These are phyloP conservation scores for Zelostemma sp. DNA, from an alignment of 1,140 invertebrate genomes.

Conservation along the genomic window DNA sequence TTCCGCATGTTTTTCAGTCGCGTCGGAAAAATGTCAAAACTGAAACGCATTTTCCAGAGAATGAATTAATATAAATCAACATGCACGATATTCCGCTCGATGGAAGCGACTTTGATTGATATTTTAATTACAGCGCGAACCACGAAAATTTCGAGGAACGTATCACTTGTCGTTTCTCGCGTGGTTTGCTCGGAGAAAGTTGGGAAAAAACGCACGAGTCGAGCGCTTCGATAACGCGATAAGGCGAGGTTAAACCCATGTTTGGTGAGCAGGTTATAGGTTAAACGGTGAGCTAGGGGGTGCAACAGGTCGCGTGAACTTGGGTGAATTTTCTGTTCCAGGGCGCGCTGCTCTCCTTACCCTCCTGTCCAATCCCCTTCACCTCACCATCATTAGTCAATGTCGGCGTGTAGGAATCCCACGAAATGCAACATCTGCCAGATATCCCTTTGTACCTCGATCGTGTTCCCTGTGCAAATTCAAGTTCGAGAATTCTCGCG, in stretches of 20 bases:
- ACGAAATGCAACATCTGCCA: constrained; percentile 65
- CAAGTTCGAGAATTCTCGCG: constrained; percentile 26
- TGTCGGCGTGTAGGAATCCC: constrained; percentile 67
- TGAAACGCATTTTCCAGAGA: no score
- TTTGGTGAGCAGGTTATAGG: constrained; percentile 71
- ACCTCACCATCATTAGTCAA: constrained; percentile 70
- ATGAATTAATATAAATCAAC: no score
- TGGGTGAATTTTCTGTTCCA: constrained; percentile 71
- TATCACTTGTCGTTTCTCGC: constrained; percentile 7
- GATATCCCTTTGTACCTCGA: constrained; percentile 61
- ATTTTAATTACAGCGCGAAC: no score
- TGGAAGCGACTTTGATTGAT: no score
- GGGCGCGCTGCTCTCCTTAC: constrained; percentile 58
- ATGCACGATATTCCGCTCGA: no score
- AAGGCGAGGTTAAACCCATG: constrained; percentile 70
- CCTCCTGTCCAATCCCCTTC: constrained; percentile 55
- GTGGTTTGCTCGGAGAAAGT: constrained; percentile 30
- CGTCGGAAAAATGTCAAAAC: no score
- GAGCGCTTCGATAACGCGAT: constrained; percentile 69
- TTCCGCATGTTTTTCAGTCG: no score
- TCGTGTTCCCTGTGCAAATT: constrained; percentile 32
- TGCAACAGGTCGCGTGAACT: constrained; percentile 71
- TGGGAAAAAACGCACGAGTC: constrained; percentile 38
- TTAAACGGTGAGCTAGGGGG: constrained; percentile 70
- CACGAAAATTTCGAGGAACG: constrained; percentile 19